Evolutionary conservation across 2,113 vertebrate genomes (phyloP).

Genomic region (Sceloporus tristichus): DNA sequence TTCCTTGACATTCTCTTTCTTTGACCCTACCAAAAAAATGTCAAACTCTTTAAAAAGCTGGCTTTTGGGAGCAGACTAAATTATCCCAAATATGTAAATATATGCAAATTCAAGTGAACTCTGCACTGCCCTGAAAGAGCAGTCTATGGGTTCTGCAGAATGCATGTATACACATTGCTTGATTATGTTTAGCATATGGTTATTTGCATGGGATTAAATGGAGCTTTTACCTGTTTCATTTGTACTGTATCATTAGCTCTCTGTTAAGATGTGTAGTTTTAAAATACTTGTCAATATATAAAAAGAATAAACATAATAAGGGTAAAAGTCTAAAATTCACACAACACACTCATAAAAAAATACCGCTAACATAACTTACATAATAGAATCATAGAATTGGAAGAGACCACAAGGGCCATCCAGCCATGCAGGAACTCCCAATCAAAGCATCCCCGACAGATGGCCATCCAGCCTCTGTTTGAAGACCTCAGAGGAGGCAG

Average conservation of each 20-base stretch:
- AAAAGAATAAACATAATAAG: neutral
- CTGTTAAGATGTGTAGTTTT: neutral
- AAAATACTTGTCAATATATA: neutral
- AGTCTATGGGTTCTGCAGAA: too few species aligned
- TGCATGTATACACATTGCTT: too few species aligned
- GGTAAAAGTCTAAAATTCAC: neutral
- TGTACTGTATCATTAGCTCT: neutral
- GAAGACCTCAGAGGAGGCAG: too few species aligned
- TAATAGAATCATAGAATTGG: neutral
- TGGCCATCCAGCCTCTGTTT: too few species aligned
- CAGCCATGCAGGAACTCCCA: too few species aligned
- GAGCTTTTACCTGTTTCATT: neutral
- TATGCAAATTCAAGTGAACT: neutral
- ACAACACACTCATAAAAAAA: neutral
- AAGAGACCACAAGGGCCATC: too few species aligned
- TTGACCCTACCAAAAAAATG: neutral
- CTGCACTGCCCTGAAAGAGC: neutral
- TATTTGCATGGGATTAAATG: neutral
- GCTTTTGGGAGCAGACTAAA: neutral
- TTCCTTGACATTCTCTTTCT: neutral
- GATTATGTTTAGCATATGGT: neutral
- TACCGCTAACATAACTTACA: neutral
- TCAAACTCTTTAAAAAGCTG: neutral
- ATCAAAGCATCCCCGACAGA: too few species aligned
- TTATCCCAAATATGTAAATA: too few species aligned